These are phyloP conservation scores for Omphaloscelis lunosa DNA, from an alignment of 2,888 invertebrate species.

Conservation along the genomic window DNA sequence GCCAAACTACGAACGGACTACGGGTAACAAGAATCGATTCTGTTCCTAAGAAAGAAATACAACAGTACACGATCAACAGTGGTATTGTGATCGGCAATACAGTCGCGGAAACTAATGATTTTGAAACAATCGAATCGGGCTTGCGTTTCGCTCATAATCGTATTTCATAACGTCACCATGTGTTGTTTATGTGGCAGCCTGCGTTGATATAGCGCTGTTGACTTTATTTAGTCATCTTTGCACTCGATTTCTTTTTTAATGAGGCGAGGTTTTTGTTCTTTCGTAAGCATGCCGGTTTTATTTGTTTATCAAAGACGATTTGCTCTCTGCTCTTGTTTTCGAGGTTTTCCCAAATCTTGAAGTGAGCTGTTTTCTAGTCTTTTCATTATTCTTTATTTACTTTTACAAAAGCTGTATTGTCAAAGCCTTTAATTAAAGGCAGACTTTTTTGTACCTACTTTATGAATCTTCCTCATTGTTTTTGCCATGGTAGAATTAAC, in stretches of 20 bases:
- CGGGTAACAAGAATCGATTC: conserved; percentile 47
- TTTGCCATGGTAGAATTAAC: background rate
- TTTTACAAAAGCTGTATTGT: background rate
- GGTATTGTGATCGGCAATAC: conserved; percentile 66
- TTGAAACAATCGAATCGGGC: conserved; percentile 71
- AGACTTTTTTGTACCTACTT: background rate
- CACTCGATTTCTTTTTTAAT: conserved; percentile 49
- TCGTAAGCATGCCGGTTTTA: conserved; percentile 5
- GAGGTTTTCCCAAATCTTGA: background rate
- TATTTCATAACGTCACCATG: conserved; percentile 68
- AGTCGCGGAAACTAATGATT: conserved; percentile 74
- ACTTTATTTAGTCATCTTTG: conserved; percentile 51
- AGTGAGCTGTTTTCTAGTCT: background rate
- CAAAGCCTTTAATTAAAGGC: background rate
- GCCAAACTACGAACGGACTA: conserved; percentile 17
- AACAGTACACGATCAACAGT: conserved; percentile 66
- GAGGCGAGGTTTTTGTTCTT: conserved; percentile 15
- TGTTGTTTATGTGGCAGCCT: conserved; percentile 49
- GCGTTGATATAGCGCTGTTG: conserved; percentile 31
- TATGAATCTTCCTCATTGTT: background rate
- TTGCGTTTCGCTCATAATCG: conserved; percentile 67
- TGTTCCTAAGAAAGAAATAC: conserved; percentile 63
- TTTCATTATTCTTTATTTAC: background rate
- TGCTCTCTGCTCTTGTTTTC: background rate
- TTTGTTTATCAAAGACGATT: conserved; percentile 10